Conservation (phyloP, 2,888 invertebrate genomes). For the Agapostemon virescens region DNA sequence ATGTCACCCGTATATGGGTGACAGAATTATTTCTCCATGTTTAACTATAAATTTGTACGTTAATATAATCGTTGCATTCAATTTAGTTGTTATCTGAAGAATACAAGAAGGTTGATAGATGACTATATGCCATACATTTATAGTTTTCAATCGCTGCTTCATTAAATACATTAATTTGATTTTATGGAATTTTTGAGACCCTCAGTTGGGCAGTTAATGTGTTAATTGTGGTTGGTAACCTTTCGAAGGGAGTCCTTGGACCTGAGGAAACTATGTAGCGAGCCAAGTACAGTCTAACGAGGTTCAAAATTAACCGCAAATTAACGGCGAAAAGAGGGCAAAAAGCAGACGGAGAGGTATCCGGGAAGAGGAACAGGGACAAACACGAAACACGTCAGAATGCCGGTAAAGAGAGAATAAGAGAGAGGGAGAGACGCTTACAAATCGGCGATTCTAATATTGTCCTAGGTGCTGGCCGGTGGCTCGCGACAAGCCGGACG, state of each 20-base stretch:
- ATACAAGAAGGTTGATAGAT: too few species aligned
- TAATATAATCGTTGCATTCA: too few species aligned
- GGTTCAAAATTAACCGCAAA: constrained; percentile 17
- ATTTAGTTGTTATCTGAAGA: too few species aligned
- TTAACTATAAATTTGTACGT: too few species aligned
- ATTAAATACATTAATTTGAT: too few species aligned
- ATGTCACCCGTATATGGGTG: too few species aligned
- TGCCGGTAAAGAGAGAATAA: constrained; percentile 29
- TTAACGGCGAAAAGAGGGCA: constrained; percentile 18
- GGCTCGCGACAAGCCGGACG: constrained; percentile 65
- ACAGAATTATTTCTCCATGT: too few species aligned
- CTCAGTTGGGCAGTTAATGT: too few species aligned
- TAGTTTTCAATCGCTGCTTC: too few species aligned
- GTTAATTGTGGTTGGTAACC: background rate
- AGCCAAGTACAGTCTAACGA: constrained; percentile 15
- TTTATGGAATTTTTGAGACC: too few species aligned
- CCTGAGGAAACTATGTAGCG: background rate
- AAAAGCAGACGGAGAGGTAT: constrained; percentile 11
- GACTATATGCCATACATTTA: too few species aligned
- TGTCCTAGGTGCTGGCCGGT: constrained; percentile 75
- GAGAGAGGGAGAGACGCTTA: constrained; percentile 53
- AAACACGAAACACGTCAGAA: constrained; percentile 34
- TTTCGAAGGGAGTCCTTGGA: constrained; percentile 19
- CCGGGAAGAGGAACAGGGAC: constrained; percentile 22
- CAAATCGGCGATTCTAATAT: constrained; percentile 76